Percentiles rank a stretch among this genome's conserved stretches.
Conservation (phyloP, 1,140 invertebrate genomes). For the Pemphigus obesinymphae region DNA sequence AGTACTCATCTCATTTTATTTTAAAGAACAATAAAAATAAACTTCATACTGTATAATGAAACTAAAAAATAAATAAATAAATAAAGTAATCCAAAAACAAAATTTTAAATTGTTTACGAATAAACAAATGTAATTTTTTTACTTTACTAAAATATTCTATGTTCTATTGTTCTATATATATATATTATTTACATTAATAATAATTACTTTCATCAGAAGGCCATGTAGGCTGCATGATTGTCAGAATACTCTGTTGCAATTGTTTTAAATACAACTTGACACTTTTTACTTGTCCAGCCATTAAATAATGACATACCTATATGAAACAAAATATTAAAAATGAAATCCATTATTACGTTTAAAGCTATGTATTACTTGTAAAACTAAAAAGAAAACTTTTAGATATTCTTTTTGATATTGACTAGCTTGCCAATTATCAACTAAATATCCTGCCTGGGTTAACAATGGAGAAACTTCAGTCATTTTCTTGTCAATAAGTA, state of each 20-base stretch:
- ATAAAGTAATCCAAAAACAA: too few relatives aligned
- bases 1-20: too few relatives aligned
- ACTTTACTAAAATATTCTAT: too few relatives aligned
- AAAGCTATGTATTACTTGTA: conserved; percentile 66
- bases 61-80: too few relatives aligned
- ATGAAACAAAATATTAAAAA: conserved; percentile 35
- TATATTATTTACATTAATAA: too few relatives aligned
- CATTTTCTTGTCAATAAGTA: conserved; percentile 89
- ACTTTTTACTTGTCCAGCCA: conserved; percentile 91
- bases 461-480: conserved; percentile 78
- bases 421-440: conserved; percentile 85
- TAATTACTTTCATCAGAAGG: conserved; percentile 74
- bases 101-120: too few relatives aligned
- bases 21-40: too few relatives aligned
- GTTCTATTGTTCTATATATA: too few relatives aligned
- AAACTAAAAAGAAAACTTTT: conserved; percentile 91
- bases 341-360: background rate
- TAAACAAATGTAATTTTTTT: too few relatives aligned
- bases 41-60: too few relatives aligned
- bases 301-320: conserved; percentile 83
- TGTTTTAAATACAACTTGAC: conserved; percentile 94
- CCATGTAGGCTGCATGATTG: conserved; percentile 82
- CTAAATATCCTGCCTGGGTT: conserved; percentile 77
- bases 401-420: conserved; percentile 88
- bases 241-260: conserved; percentile 94